Base-by-base conservation (phyloP, 2,888 invertebrate genomes). In the Sinohyriopsis cumingii region DNA sequence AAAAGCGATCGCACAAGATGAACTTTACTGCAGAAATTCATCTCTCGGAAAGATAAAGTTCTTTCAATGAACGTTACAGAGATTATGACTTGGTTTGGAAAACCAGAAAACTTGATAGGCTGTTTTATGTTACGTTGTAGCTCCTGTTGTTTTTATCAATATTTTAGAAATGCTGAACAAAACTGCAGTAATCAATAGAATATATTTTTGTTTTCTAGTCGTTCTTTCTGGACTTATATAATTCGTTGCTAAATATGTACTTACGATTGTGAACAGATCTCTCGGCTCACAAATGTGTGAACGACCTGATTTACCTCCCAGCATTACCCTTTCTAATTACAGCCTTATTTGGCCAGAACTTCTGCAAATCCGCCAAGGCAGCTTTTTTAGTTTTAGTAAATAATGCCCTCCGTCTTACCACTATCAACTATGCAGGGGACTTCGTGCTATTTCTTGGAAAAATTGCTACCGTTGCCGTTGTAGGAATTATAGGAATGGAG, bases 351-450 rank as follows among this genome's bases (percentile, higher is more conserved):
- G 94, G 94, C 2, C 91, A 92, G 80, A 90, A 91, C 59, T 94
- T 94, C 86, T 94, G 93, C 81, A 88, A 89, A 66, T 93, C 92
- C 15, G 94, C 94, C 7, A 90, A 90, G 81, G 91, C 91, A 83
- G 94, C 94, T 0, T 93, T 94, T 80, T 67, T 65, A 33, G 63
- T 84, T 5, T 85, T 94, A 7, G 89, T 92, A 0, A 91, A 90
- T 24, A 94, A 94, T 86, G 92, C 92, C 0, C 89, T 97, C 45
- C 94, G 96, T 92, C 94, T 97, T 74, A 95, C 95, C 0, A 95
- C 96, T 0, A 95, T 98, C 72, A 97, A 97, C 91, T 94, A 95
- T 78, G 93, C 97, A 56, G 97, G 97, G 5, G 96, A 96, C 89
- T 96, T 97, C 88, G 94, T 97, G 74, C 91, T 98, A 56, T 96